Conservation (phyloP, 2,113 vertebrate species). For the Bombycilla garrulus region DNA sequence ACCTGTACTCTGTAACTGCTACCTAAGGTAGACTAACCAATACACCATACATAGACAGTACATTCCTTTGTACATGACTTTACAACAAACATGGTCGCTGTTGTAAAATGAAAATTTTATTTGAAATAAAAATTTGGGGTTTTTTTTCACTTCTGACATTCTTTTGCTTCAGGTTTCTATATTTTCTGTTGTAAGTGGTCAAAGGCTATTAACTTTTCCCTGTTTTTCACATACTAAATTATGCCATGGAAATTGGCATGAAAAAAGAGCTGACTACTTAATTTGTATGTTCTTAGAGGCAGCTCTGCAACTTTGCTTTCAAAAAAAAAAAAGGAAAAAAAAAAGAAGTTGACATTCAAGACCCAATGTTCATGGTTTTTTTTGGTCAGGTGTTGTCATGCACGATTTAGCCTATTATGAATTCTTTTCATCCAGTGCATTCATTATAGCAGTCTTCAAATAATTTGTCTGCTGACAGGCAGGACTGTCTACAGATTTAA, state of each 20-base stretch:
- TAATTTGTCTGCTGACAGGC: neutral
- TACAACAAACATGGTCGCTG: neutral
- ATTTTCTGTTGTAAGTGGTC: neutral
- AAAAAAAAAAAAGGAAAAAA: neutral
- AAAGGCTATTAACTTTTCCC: neutral
- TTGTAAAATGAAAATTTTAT: neutral
- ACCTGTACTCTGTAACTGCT: neutral
- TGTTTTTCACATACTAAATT: neutral
- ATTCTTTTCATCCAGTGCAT: neutral
- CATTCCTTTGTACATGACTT: neutral
- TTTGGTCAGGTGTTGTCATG: neutral
- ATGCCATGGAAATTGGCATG: neutral
- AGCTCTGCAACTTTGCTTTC: neutral
- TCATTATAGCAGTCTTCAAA: neutral
- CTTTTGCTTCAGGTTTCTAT: neutral
- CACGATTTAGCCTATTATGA: neutral
- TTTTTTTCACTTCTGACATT: neutral
- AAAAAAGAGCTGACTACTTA: neutral
- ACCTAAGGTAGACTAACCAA: neutral
- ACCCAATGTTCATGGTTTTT: neutral
- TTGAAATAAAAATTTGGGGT: neutral
- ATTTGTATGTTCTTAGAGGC: neutral
- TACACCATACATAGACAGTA: neutral
- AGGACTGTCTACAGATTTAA: neutral
- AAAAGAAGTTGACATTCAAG: neutral